A percentile compares a stretch with the other conserved stretches of the same genome.
phyloP scores from a whole-genome alignment of 2,113 vertebrate genomes.

The Crotalus helleri region DNA sequence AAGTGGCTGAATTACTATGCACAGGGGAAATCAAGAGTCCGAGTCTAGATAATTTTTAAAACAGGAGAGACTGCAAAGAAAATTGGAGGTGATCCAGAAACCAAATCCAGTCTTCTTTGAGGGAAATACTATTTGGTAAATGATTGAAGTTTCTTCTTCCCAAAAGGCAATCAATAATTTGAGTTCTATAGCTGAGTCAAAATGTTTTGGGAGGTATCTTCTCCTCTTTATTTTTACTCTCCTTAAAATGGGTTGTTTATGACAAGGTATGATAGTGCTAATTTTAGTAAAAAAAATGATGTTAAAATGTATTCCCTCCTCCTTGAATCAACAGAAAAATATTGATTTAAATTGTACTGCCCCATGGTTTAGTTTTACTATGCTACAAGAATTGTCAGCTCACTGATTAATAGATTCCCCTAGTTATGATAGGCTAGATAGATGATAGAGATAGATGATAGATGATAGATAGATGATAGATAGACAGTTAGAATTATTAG shows the following conservation, averaged over 20 bases:
- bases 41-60: neutral
- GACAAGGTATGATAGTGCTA: neutral
- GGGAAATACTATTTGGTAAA: neutral
- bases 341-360: neutral
- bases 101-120: neutral
- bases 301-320: neutral
- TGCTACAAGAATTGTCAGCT: neutral
- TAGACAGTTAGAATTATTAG: neutral
- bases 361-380: neutral
- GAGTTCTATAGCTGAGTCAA: neutral
- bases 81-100: neutral
- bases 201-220: neutral
- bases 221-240: neutral
- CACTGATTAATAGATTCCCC: neutral
- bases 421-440: neutral
- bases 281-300: neutral
- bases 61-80: neutral
- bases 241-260: neutral
- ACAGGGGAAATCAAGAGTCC: slow-evolving; percentile 5
- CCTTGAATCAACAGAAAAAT: neutral
- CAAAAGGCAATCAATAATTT: neutral
- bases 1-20: neutral
- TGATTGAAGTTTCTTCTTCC: neutral
- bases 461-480: neutral
- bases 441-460: neutral